phyloP scores from a whole-genome alignment of 2,113 vertebrate genomes.

The Rhea pennata region DNA sequence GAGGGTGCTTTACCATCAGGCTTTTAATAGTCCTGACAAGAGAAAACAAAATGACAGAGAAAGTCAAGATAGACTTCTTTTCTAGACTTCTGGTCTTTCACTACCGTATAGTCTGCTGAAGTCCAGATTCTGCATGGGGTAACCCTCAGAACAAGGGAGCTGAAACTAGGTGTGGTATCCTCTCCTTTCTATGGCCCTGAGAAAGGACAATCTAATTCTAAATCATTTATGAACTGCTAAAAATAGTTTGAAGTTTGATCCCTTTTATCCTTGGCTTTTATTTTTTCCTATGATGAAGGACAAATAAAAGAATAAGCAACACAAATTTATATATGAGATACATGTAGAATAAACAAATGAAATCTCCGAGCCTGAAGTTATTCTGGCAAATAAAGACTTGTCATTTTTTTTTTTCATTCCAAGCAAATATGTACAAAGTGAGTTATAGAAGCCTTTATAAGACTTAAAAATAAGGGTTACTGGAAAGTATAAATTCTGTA shows the following conservation, averaged over 20 bases:
- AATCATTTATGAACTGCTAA: neutral
- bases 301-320: neutral
- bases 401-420: neutral
- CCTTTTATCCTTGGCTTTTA: constrained; percentile 21
- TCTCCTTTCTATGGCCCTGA: neutral
- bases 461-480: neutral
- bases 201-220: neutral
- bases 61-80: neutral
- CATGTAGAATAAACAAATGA: neutral
- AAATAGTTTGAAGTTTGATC: constrained; percentile 2
- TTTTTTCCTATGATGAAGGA: neutral
- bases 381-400: neutral
- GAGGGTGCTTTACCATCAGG: neutral
- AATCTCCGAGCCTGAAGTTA: neutral
- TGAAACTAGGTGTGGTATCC: neutral
- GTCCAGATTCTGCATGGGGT: neutral
- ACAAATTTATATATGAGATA: neutral
- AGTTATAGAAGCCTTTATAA: neutral
- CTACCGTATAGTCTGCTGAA: neutral
- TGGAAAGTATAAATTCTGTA: neutral
- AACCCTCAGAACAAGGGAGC: neutral
- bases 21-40: neutral
- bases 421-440: neutral
- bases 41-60: neutral
- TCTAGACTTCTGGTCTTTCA: neutral